Percentiles rank a stretch among this genome's conserved stretches.
Conservation (phyloP, 2,888 invertebrate species). For the Drosophila pseudotakahashii region DNA sequence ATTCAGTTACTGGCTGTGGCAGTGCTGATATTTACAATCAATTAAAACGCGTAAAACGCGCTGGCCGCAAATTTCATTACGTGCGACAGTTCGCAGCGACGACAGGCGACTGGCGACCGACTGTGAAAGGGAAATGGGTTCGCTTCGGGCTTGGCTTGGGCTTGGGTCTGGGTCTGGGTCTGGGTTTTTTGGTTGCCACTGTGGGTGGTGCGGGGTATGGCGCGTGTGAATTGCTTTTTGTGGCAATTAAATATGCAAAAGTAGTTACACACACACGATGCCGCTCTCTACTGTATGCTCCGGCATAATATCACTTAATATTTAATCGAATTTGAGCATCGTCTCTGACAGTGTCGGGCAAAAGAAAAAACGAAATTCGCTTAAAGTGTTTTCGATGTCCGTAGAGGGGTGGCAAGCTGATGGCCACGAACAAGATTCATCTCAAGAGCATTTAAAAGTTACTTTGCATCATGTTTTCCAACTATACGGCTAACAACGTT, state of each 20-base stretch:
- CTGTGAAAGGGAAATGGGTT: constrained; percentile 26
- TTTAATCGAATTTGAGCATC: constrained; percentile 71
- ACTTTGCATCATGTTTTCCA: constrained; percentile 8
- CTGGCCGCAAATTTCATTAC: constrained; percentile 71
- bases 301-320: constrained; percentile 68
- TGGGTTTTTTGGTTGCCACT: constrained; percentile 30
- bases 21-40: constrained; percentile 69
- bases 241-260: constrained; percentile 71
- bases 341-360: constrained; percentile 37
- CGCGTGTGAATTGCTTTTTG: constrained; percentile 54
- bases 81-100: constrained; percentile 28
- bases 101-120: constrained; percentile 20
- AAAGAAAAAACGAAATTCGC: constrained; percentile 19
- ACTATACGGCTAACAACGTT: not conserved
- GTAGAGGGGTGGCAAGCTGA: not conserved
- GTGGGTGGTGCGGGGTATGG: not conserved
- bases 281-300: constrained; percentile 18
- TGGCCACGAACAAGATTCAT: constrained; percentile 22
- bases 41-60: constrained; percentile 70
- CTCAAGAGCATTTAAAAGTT: constrained; percentile 36
- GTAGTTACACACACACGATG: constrained; percentile 49
- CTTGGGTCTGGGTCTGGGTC: constrained; percentile 30
- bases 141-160: constrained; percentile 26
- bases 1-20: constrained; percentile 42
- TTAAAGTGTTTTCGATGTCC: constrained; percentile 46